Conservation (phyloP, 2,888 invertebrate genomes). For the Meiosimyza decipiens region DNA sequence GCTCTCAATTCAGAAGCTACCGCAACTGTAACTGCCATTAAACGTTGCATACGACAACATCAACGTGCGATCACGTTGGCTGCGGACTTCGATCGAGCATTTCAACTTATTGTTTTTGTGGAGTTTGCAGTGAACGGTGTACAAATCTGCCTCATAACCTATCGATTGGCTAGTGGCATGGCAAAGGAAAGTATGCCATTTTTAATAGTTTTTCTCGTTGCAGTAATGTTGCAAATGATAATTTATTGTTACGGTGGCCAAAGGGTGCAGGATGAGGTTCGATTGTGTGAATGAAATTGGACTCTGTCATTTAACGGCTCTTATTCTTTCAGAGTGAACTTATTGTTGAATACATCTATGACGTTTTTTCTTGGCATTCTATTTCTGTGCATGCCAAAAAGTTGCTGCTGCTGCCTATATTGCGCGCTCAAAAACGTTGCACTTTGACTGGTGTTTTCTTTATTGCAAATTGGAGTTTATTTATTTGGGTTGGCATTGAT, state of each 20-base stretch:
- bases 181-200: slow-evolving; percentile 31
- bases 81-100: slow-evolving; percentile 36
- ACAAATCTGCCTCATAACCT: slow-evolving; percentile 40
- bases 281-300: neutral
- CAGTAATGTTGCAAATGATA: slow-evolving; percentile 41
- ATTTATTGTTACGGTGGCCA: slow-evolving; percentile 45
- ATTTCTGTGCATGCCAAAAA: slow-evolving; percentile 35
- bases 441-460: slow-evolving; percentile 19
- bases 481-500: neutral
- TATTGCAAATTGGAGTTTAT: slow-evolving; percentile 18
- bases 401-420: slow-evolving; percentile 38
- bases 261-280: slow-evolving; percentile 42
- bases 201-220: slow-evolving; percentile 31
- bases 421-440: slow-evolving; percentile 33
- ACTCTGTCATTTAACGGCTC: neutral
- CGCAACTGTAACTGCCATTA: slow-evolving; percentile 18
- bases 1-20: slow-evolving; percentile 2
- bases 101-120: slow-evolving; percentile 39
- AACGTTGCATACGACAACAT: slow-evolving; percentile 36
- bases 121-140: slow-evolving; percentile 39
- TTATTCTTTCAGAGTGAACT: slow-evolving; percentile 29
- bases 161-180: slow-evolving; percentile 37
- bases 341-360: slow-evolving; percentile 38
- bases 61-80: slow-evolving; percentile 33
- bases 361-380: slow-evolving; percentile 40